Conservation (phyloP, 2,888 invertebrate genomes). For the Orthosia gracilis region DNA sequence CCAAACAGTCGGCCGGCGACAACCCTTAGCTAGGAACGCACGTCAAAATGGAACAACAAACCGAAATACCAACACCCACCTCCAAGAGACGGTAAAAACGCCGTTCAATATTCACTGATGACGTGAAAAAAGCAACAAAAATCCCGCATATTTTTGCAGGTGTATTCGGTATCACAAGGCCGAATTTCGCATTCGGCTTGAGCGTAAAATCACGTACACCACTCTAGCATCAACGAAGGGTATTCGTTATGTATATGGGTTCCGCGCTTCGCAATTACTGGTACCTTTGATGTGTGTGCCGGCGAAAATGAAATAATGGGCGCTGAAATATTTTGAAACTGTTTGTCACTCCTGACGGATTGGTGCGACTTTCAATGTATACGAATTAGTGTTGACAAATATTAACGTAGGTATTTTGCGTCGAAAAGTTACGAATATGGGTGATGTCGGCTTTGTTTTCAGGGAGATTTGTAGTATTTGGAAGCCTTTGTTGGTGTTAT, state of each 20-base stretch:
- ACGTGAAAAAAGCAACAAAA: slow-evolving; percentile 34
- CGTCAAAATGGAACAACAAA: slow-evolving; percentile 39
- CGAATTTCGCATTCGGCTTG: slow-evolving; percentile 47
- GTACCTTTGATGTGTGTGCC: slow-evolving; percentile 74
- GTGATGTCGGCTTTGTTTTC: slow-evolving; percentile 17
- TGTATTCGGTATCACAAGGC: slow-evolving; percentile 38
- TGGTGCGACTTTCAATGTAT: slow-evolving; percentile 54
- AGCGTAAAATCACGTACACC: slow-evolving; percentile 50
- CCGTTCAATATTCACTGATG: slow-evolving; percentile 42
- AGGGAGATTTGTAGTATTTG: slow-evolving; percentile 1
- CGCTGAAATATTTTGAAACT: slow-evolving; percentile 71
- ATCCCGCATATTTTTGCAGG: slow-evolving; percentile 20
- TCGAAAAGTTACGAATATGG: slow-evolving; percentile 36
- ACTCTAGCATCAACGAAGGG: slow-evolving; percentile 45
- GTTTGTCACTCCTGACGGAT: slow-evolving; percentile 72
- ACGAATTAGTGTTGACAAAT: slow-evolving; percentile 61
- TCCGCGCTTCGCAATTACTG: slow-evolving; percentile 66
- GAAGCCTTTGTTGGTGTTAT: slow-evolving; percentile 5
- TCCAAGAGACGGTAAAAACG: slow-evolving; percentile 18
- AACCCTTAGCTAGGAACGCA: slow-evolving; percentile 47
- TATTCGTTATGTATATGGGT: slow-evolving; percentile 50
- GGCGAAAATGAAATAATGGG: slow-evolving; percentile 73
- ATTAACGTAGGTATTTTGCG: slow-evolving; percentile 47
- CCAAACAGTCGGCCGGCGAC: slow-evolving; percentile 22
- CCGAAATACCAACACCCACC: slow-evolving; percentile 18